phyloP scores from a whole-genome alignment of 2,888 invertebrate species.

The Agonopterix alstromeriana region DNA sequence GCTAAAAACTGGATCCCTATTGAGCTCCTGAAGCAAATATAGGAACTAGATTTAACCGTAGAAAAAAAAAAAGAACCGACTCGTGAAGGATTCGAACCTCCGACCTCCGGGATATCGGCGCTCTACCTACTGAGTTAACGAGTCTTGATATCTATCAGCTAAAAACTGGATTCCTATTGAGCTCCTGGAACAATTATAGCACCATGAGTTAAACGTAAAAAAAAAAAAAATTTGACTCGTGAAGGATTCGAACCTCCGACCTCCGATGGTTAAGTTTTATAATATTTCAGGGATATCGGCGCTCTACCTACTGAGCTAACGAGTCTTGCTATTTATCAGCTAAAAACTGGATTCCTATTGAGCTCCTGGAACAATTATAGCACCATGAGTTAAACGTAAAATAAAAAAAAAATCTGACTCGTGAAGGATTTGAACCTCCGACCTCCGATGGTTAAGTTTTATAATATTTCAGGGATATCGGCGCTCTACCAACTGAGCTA shows the following conservation, averaged over 20 bases:
- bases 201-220: background rate
- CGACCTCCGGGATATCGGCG: constrained; percentile 17
- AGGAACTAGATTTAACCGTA: no score
- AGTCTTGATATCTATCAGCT: background rate
- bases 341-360: background rate
- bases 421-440: constrained; percentile 33
- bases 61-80: background rate
- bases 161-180: background rate
- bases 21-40: constrained; percentile 12
- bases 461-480: constrained; percentile 1
- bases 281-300: constrained; percentile 11
- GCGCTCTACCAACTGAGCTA: constrained; percentile 3
- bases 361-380: no score
- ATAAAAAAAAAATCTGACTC: background rate
- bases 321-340: background rate
- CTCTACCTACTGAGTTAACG: constrained; percentile 2
- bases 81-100: constrained; percentile 31
- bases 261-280: constrained; percentile 9
- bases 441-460: constrained; percentile 13
- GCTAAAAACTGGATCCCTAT: background rate
- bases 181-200: no score
- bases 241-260: constrained; percentile 32
- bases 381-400: background rate
- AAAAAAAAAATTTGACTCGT: constrained; percentile 7
- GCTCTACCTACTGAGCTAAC: constrained; percentile 3